phyloP scores from a whole-genome alignment of 2,113 vertebrate species.

The Prietella phreatophila region DNA sequence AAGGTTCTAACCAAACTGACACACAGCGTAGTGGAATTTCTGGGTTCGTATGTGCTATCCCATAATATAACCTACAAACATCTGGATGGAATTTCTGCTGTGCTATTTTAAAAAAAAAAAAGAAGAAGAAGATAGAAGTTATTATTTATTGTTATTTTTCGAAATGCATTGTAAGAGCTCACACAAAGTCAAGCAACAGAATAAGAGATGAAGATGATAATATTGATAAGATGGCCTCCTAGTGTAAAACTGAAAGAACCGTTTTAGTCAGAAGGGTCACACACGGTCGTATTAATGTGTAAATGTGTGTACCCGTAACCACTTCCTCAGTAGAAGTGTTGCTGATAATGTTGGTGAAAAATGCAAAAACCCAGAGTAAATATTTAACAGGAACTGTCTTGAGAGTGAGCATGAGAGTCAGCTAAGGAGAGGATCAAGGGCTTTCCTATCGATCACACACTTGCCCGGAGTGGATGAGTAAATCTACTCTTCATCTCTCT shows the following conservation, averaged over 20 bases:
- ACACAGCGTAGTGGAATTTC: not conserved
- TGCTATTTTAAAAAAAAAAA: not conserved
- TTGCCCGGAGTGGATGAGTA: constrained; percentile 41
- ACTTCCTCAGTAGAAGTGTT: not conserved
- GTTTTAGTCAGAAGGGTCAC: not conserved
- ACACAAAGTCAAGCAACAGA: not conserved
- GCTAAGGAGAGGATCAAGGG: constrained; percentile 55
- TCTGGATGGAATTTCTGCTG: not conserved
- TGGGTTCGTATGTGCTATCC: not conserved
- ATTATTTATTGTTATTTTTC: not conserved
- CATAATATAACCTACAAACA: not conserved
- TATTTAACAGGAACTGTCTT: constrained; percentile 1
- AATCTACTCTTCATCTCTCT: constrained; percentile 53
- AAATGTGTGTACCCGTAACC: not conserved
- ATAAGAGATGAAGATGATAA: not conserved
- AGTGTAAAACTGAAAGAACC: not conserved
- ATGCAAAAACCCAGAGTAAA: constrained; percentile 26
- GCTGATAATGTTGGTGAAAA: constrained; percentile 8
- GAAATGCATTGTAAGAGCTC: not conserved
- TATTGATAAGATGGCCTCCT: not conserved
- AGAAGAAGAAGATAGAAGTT: no score
- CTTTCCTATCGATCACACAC: constrained; percentile 60
- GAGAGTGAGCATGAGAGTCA: not conserved
- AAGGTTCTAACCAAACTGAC: not conserved
- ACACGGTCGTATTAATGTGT: not conserved